Conservation (phyloP, 2,888 invertebrate genomes). For the Cryptocephalus primarius region DNA sequence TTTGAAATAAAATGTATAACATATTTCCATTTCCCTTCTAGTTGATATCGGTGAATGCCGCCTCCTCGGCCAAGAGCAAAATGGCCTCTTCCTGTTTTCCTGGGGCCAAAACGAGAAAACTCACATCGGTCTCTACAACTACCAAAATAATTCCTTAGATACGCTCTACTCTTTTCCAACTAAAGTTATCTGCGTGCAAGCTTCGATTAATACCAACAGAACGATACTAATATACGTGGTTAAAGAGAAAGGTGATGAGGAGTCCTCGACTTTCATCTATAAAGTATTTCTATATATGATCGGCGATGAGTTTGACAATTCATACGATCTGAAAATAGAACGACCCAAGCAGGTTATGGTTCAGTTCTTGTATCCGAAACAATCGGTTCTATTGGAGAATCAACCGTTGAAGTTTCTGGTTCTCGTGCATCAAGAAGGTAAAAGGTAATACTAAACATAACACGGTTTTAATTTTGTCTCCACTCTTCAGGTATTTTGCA, state of each 20-base stretch:
- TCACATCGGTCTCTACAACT: slow-evolving; percentile 50
- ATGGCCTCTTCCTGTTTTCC: slow-evolving; percentile 59
- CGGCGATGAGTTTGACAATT: slow-evolving; percentile 34
- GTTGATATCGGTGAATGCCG: slow-evolving; percentile 67
- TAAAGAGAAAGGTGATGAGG: slow-evolving; percentile 39
- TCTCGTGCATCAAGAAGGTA: slow-evolving; percentile 70
- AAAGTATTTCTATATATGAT: slow-evolving; percentile 51
- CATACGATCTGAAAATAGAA: slow-evolving; percentile 40
- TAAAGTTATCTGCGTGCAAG: slow-evolving; percentile 63
- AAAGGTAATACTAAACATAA: slow-evolving; percentile 25
- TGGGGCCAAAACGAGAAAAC: slow-evolving; percentile 41
- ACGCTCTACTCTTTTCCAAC: slow-evolving; percentile 52
- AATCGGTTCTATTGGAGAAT: slow-evolving; percentile 30
- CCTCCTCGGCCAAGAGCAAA: slow-evolving; percentile 69
- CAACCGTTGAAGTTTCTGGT: slow-evolving; percentile 56
- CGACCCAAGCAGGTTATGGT: slow-evolving; percentile 64
- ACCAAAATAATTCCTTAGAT: slow-evolving; percentile 46
- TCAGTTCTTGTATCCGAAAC: slow-evolving; percentile 62
- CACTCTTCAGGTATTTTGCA: slow-evolving; percentile 27
- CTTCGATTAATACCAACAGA: slow-evolving; percentile 59
- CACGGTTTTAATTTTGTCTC: neutral
- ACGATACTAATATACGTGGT: slow-evolving; percentile 46
- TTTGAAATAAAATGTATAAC: slow-evolving; percentile 1
- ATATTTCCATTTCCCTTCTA: slow-evolving; percentile 22
- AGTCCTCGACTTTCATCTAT: slow-evolving; percentile 37